Conservation (phyloP, 2,797 vertebrate genomes). For the Salarias fasciatus region DNA sequence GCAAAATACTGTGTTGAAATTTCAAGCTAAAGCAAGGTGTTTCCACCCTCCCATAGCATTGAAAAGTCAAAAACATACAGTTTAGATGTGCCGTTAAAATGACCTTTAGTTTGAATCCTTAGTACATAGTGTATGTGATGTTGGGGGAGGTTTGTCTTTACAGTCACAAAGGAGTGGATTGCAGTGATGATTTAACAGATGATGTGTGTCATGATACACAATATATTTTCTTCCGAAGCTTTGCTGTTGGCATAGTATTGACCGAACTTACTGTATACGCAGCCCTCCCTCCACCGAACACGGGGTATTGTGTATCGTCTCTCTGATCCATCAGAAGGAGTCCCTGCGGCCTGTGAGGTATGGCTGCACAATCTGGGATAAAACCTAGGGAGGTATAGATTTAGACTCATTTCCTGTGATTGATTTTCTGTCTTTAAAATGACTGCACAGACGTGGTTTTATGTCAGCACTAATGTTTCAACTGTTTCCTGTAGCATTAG, state of each 20-base stretch:
- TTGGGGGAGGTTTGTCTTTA: conserved; percentile 3
- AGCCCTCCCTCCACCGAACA: conserved; percentile 10
- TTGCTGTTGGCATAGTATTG: conserved; percentile 39
- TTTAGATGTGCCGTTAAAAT: too few relatives aligned
- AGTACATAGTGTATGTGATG: too few relatives aligned
- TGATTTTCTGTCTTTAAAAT: conserved; percentile 75
- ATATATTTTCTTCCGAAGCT: conserved; percentile 43
- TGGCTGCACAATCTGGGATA: conserved; percentile 51
- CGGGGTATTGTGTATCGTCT: conserved; percentile 27
- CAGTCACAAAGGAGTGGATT: conserved; percentile 6
- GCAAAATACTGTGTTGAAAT: too few relatives aligned
- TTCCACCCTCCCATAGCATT: too few relatives aligned
- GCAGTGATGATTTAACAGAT: conserved; percentile 29
- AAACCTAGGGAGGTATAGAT: conserved; percentile 68
- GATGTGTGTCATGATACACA: conserved; percentile 23
- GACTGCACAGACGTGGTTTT: conserved; percentile 63
- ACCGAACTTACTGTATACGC: conserved; percentile 43
- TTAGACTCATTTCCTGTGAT: conserved; percentile 74
- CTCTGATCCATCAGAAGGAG: conserved; percentile 41
- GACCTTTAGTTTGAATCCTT: too few relatives aligned
- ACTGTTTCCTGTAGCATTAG: conserved; percentile 74
- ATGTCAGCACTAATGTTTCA: conserved; percentile 76
- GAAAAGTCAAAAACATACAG: too few relatives aligned
- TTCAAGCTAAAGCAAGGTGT: too few relatives aligned
- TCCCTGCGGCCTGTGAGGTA: conserved; percentile 45